Conservation (phyloP, 2,888 invertebrate genomes). For the Cantharis rustica region DNA sequence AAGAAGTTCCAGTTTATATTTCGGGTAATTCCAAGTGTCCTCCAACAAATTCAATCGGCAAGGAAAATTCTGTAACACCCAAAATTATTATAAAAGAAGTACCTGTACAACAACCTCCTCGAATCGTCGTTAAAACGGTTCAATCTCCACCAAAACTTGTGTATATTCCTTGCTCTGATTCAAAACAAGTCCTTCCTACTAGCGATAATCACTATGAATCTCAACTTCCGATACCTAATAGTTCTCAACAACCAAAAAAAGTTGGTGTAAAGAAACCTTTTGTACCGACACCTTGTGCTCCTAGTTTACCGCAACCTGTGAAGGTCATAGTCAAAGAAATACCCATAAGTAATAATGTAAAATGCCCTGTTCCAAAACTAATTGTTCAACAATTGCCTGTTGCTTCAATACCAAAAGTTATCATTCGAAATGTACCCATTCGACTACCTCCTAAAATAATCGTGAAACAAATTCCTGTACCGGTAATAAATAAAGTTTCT, state of each 20-base stretch:
- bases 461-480: not conserved
- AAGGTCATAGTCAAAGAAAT: slow-evolving; percentile 10
- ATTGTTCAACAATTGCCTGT: slow-evolving; percentile 10
- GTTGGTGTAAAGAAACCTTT: not conserved
- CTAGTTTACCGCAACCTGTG: not conserved
- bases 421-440: not conserved
- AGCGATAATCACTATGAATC: not conserved
- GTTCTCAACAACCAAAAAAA: slow-evolving; percentile 1
- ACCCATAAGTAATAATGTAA: not conserved
- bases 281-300: not conserved
- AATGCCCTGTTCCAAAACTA: slow-evolving; percentile 7
- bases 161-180: not conserved
- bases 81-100: not conserved
- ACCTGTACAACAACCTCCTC: slow-evolving; percentile 6
- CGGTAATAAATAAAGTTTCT: not conserved
- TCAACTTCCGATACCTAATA: not conserved
- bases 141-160: not conserved
- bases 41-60: not conserved
- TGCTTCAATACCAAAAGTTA: not conserved
- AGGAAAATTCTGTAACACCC: not conserved
- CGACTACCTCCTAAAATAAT: not conserved
- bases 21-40: not conserved
- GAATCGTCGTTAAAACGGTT: slow-evolving; percentile 3
- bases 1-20: slow-evolving; percentile 11
- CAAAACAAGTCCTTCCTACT: not conserved